phyloP scores from a whole-genome alignment of 2,888 invertebrate species.

The Folsomia candida region DNA sequence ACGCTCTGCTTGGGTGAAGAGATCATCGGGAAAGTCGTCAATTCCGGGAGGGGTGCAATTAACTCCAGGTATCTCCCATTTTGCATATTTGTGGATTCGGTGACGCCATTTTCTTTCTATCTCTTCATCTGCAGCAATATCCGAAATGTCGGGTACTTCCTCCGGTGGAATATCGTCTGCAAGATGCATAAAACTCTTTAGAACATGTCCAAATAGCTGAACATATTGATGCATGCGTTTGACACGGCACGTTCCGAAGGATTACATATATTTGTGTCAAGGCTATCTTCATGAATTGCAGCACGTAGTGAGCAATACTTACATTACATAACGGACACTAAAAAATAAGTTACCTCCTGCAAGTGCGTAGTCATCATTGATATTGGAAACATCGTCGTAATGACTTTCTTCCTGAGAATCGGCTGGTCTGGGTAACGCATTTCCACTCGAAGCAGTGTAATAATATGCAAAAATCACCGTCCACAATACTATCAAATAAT shows the following conservation, averaged over 20 bases:
- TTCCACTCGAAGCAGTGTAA: not conserved
- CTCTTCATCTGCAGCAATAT: slow-evolving; percentile 13
- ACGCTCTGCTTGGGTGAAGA: slow-evolving; percentile 60
- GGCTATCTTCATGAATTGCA: no score
- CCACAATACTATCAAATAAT: not conserved
- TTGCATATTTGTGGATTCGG: slow-evolving; percentile 30
- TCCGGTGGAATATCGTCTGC: not conserved
- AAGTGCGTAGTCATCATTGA: no score
- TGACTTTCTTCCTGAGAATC: not conserved
- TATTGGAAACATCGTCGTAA: not conserved
- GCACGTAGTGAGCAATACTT: no score
- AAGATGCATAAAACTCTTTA: not conserved
- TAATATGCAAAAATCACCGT: slow-evolving; percentile 1
- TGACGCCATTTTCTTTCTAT: not conserved
- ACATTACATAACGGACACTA: not conserved
- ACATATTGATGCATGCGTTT: not conserved
- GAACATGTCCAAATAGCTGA: not conserved
- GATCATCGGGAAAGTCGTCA: slow-evolving; percentile 63
- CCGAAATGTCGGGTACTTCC: slow-evolving; percentile 3
- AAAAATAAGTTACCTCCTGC: no score
- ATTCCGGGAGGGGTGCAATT: slow-evolving; percentile 63
- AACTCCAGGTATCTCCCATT: slow-evolving; percentile 40
- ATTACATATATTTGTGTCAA: no score
- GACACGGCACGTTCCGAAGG: no score
- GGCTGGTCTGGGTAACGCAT: not conserved